Conservation (phyloP, 2,797 vertebrate genomes). For the Tympanoctomys barrerae region DNA sequence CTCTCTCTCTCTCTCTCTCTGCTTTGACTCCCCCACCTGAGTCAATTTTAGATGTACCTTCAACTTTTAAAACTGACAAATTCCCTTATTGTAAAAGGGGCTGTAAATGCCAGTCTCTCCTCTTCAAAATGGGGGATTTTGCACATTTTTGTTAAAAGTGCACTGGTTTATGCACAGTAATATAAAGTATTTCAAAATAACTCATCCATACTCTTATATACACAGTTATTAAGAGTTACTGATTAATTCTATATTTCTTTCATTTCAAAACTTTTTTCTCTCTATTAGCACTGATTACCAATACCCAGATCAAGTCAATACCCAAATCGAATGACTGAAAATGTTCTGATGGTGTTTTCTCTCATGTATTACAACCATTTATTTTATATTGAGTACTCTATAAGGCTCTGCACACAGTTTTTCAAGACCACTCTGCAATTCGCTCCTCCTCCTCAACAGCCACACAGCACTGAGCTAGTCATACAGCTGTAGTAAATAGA, state of each 20-base stretch:
- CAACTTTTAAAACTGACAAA: background rate
- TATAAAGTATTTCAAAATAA: background rate
- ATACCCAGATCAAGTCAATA: constrained; percentile 16
- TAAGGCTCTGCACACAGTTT: background rate
- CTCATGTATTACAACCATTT: constrained; percentile 20
- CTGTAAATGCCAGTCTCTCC: background rate
- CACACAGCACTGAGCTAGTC: accelerated
- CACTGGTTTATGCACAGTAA: background rate
- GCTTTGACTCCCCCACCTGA: background rate
- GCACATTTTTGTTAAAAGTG: background rate
- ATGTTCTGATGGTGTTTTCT: background rate
- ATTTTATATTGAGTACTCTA: constrained; percentile 16
- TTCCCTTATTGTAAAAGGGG: background rate
- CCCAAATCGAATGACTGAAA: background rate
- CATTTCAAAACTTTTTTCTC: background rate
- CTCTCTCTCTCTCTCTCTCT: background rate
- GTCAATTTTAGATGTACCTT: background rate
- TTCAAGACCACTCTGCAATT: background rate
- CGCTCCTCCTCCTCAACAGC: accelerated
- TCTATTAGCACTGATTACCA: background rate
- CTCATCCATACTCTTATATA: constrained; percentile 27
- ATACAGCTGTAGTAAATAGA: background rate
- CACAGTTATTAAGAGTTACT: constrained; percentile 5
- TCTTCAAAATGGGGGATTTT: background rate
- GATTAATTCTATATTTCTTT: constrained; percentile 59